Evolutionary conservation across 2,113 vertebrate species (phyloP).

Genomic region (Pseudolaguvia tuberculata): DNA sequence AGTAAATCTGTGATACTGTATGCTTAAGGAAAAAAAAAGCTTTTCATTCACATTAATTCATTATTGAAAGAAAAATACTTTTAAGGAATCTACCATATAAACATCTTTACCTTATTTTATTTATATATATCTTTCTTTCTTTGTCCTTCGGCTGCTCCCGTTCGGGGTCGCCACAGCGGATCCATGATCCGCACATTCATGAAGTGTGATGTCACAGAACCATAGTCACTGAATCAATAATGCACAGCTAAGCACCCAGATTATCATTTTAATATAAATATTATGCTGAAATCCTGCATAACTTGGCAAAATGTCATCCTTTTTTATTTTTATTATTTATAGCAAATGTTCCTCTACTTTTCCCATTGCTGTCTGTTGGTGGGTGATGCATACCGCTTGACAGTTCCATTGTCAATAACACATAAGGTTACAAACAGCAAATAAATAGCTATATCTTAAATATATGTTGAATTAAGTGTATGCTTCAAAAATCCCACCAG

Average conservation of each 20-base stretch:
- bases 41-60: neutral
- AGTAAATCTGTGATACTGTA: neutral
- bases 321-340: conserved; percentile 54
- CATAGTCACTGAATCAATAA: conserved; percentile 53
- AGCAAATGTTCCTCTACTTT: conserved; percentile 44
- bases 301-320: conserved; percentile 47
- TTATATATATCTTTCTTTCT: conserved; percentile 42
- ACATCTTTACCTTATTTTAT: conserved; percentile 9
- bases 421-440: conserved; percentile 62
- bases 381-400: conserved; percentile 63
- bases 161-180: too few species aligned
- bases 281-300: conserved; percentile 48
- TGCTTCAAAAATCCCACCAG: neutral
- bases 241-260: conserved; percentile 44
- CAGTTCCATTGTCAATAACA: conserved; percentile 63
- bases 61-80: neutral
- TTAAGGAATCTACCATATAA: conserved; percentile 10
- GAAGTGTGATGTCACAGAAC: conserved; percentile 38
- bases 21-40: neutral
- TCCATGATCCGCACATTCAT: too few species aligned
- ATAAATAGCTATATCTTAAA: too few species aligned
- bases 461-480: too few species aligned
- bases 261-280: conserved; percentile 44
- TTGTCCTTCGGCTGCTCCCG: too few species aligned
- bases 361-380: conserved; percentile 58